Conservation (phyloP, 2,888 invertebrate genomes). For the Plemyria rubiginata region DNA sequence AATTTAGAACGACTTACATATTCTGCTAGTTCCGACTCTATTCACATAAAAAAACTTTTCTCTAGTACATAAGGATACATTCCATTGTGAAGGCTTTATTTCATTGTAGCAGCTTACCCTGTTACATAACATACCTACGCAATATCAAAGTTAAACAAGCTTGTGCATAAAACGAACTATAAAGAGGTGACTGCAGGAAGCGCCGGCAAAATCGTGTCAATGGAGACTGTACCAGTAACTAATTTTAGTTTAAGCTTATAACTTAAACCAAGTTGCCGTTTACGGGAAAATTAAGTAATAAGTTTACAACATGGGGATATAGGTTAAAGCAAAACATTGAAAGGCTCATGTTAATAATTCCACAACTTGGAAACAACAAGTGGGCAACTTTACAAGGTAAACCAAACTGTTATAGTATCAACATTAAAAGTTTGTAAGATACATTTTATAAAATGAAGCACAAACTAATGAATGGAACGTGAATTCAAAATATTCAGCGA, state of each 20-base stretch:
- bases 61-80: not conserved
- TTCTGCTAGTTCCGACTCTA: not conserved
- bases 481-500: slow-evolving; percentile 7
- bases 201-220: slow-evolving; percentile 31
- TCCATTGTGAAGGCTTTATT: not conserved
- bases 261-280: slow-evolving; percentile 35
- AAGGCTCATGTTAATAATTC: slow-evolving; percentile 35
- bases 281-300: slow-evolving; percentile 41
- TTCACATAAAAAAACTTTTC: not conserved
- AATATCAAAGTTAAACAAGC: slow-evolving; percentile 20
- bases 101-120: slow-evolving; percentile 21
- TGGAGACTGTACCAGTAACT: slow-evolving; percentile 24
- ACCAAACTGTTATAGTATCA: slow-evolving; percentile 20
- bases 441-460: slow-evolving; percentile 22
- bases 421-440: slow-evolving; percentile 23
- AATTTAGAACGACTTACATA: not conserved
- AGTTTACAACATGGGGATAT: slow-evolving; percentile 40
- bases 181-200: slow-evolving; percentile 17
- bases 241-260: slow-evolving; percentile 36
- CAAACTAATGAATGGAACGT: slow-evolving; percentile 31
- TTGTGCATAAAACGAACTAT: slow-evolving; percentile 10
- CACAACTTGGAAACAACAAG: slow-evolving; percentile 29
- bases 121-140: slow-evolving; percentile 4
- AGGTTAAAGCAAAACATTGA: slow-evolving; percentile 32
- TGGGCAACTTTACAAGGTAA: slow-evolving; percentile 38